phyloP scores from a whole-genome alignment of 2,797 vertebrate genomes.

The Hephaestus fuliginosus region DNA sequence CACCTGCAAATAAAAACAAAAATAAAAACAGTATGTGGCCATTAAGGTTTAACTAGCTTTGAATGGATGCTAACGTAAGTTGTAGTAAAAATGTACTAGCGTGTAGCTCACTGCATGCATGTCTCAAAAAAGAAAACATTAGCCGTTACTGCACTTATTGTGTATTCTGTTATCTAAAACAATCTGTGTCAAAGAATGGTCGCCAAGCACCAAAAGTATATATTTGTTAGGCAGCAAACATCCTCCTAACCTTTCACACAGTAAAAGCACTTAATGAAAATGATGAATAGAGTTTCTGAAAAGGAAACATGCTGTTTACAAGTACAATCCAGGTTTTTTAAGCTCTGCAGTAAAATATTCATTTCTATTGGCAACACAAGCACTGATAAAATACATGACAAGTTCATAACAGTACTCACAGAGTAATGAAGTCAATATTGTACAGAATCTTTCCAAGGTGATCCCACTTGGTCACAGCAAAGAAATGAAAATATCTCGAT shows the following conservation, averaged over 20 bases:
- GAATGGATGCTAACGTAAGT: neutral
- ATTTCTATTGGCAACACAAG: slow-evolving; percentile 19
- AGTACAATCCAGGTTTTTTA: neutral
- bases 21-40: slow-evolving; percentile 32
- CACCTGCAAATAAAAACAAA: slow-evolving; percentile 63
- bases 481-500: slow-evolving; percentile 41
- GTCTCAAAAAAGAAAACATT: neutral
- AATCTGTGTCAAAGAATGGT: neutral
- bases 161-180: neutral
- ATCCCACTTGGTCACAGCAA: slow-evolving; percentile 71
- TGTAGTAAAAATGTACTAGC: neutral
- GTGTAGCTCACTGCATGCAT: slow-evolving; percentile 23
- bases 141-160: neutral
- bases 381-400: slow-evolving; percentile 39
- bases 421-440: slow-evolving; percentile 66
- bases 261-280: neutral
- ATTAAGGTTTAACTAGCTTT: neutral
- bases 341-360: neutral
- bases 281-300: neutral
- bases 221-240: neutral
- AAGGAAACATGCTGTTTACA: slow-evolving; percentile 10
- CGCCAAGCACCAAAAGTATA: neutral
- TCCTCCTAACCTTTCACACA: neutral
- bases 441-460: slow-evolving; percentile 48
- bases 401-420: slow-evolving; percentile 70